Evolutionary conservation across 2,113 vertebrate species (phyloP).

Genomic region (Bufo gargarizans): DNA sequence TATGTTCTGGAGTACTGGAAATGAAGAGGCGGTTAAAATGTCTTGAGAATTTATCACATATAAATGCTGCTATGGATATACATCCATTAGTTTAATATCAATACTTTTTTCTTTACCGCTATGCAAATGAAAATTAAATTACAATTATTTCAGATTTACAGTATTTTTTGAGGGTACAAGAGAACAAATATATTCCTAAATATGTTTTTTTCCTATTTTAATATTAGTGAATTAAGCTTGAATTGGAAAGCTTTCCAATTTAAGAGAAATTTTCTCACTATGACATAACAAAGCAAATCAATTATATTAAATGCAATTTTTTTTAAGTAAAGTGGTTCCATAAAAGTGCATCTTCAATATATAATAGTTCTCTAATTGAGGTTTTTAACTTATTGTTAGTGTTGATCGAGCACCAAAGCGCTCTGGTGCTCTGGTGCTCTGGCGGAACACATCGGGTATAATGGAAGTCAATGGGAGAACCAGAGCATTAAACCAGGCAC

Average conservation of each 20-base stretch:
- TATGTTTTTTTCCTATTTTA: too few species aligned
- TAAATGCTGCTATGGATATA: conserved; percentile 20
- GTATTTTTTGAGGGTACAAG: neutral
- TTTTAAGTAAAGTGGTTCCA: neutral
- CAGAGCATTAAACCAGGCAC: too few species aligned
- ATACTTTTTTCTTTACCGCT: neutral
- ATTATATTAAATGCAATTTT: neutral
- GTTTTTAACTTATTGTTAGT: too few species aligned
- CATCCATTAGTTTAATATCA: neutral
- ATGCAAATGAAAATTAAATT: conserved; percentile 10
- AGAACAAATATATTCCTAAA: neutral
- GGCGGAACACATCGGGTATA: too few species aligned
- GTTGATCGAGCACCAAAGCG: too few species aligned
- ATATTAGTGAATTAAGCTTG: neutral
- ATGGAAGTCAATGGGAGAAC: too few species aligned
- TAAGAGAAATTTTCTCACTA: neutral
- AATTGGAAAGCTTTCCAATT: neutral
- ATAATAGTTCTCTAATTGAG: too few species aligned
- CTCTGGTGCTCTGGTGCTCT: too few species aligned
- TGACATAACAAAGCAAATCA: neutral
- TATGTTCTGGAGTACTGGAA: conserved; percentile 1
- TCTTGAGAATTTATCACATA: conserved; percentile 23
- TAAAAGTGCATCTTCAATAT: too few species aligned
- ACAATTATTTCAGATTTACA: neutral
- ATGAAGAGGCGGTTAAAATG: conserved; percentile 27